Percentiles rank a stretch among this genome's conserved stretches.
These are phyloP conservation scores for Thaumatotibia leucotreta DNA, from an alignment of 1,140 invertebrate species.

Conservation along the genomic window DNA sequence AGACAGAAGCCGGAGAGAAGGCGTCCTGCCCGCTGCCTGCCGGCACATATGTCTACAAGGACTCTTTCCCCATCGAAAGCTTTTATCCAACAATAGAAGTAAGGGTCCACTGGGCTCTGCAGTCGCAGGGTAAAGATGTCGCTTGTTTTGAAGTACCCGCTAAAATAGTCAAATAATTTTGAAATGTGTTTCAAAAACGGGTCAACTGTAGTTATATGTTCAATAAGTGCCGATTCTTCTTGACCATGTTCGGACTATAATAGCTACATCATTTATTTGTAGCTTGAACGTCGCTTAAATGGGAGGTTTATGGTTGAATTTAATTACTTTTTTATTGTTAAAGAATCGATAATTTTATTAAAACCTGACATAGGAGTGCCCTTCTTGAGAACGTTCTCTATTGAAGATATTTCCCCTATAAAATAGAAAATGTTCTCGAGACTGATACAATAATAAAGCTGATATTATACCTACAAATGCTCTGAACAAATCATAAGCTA, in stretches of 20 bases:
- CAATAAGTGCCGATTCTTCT: not conserved
- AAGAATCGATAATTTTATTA: not conserved
- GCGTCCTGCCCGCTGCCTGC: conserved; percentile 81
- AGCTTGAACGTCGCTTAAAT: not conserved
- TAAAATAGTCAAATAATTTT: conserved; percentile 71
- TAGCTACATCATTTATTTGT: too few relatives aligned
- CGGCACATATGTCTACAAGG: conserved; percentile 83
- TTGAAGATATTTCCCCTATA: too few relatives aligned
- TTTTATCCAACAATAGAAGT: conserved; percentile 83
- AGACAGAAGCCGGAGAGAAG: conserved; percentile 70
- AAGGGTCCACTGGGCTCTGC: conserved; percentile 80
- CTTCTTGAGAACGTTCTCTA: too few relatives aligned
- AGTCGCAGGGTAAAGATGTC: conserved; percentile 59
- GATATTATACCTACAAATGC: too few relatives aligned
- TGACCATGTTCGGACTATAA: not conserved
- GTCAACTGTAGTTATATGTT: not conserved
- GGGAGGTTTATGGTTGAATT: not conserved
- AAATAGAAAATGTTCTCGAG: too few relatives aligned
- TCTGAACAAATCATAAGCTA: too few relatives aligned
- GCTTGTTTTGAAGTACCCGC: conserved; percentile 83
- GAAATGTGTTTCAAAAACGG: not conserved
- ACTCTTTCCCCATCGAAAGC: conserved; percentile 80
- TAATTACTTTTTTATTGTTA: not conserved
- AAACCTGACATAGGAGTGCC: too few relatives aligned
- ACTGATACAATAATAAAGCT: too few relatives aligned